Conservation (phyloP, 2,797 vertebrate genomes). For the Fistularia tabacaria region DNA sequence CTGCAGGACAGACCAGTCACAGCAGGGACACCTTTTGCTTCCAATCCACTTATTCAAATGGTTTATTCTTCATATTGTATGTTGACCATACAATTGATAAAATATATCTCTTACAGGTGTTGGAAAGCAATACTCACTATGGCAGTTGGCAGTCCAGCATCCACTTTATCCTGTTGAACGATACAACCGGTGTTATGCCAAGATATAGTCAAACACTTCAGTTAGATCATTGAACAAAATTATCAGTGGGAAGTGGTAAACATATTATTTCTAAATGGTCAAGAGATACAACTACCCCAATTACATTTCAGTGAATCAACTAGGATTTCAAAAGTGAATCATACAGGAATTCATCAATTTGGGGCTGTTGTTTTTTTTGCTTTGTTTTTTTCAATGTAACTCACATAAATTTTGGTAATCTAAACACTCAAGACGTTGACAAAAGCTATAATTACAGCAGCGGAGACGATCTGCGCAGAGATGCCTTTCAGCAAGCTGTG, state of each 20-base stretch:
- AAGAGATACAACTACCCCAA: too few relatives aligned
- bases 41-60: background rate
- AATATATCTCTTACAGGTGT: background rate
- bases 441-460: constrained; percentile 81
- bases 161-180: constrained; percentile 88
- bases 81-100: too few relatives aligned
- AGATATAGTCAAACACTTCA: background rate
- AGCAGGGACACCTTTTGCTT: background rate
- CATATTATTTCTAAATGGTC: too few relatives aligned
- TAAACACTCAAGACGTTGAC: too few relatives aligned
- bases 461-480: constrained; percentile 95
- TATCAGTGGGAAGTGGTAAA: background rate
- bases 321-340: too few relatives aligned
- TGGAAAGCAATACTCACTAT: constrained; percentile 81
- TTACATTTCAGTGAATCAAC: too few relatives aligned
- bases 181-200: constrained; percentile 4
- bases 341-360: too few relatives aligned
- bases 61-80: background rate
- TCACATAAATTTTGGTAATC: too few relatives aligned
- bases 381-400: too few relatives aligned
- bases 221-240: background rate
- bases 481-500: constrained; percentile 91
- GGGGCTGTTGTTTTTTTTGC: too few relatives aligned
- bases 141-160: constrained; percentile 94
- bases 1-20: too few relatives aligned